Base-by-base conservation (phyloP, 2,797 vertebrate species). In the Alectoris magna region DNA sequence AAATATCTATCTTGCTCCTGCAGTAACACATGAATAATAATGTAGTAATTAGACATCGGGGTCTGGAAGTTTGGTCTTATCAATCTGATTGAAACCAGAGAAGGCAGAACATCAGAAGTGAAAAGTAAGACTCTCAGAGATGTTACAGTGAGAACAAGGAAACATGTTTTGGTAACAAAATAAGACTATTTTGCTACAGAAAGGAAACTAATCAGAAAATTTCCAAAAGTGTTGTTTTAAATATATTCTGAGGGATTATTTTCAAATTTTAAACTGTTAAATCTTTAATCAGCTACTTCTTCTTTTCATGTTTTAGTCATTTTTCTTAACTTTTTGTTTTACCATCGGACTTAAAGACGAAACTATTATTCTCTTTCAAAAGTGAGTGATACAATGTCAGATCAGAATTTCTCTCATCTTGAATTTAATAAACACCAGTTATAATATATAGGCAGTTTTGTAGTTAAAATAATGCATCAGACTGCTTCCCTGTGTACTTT, bases 321-420 rank as follows among this genome's bases (percentile, higher is more conserved):
- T 83, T 76, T 76, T 58, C n/a, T 78, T 79, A 76, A 39, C 24
- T 82, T 90, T 78, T 90, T 53, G 14, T 73, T 93, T 88, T 79
- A 18, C 19, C 62, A 0, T 70, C 7, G 6, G 24, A 49, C 41
- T 66, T 70, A 49, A 21, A 81, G 15, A 41, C 79, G 41, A 43
- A 83, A 56, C 7, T 72, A 9, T 56, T 70, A n/a, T 14, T 59
- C 5, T 76, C 73, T 88, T 78, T 64, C 51, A 62, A 71, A 27
- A 62, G 29, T 82, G 41, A 73, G 13, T 0, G 0, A 85, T 29
- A 24, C 31, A 14, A 69, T 53, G 44, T 55, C 36, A 76, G 44
- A 19, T 51, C 26, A 62, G 43, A 91, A 49, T 58, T 87, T 84
- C 53, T 88, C 38, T 48, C 17, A 5, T 66, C 6, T 19, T 12